Conservation (phyloP, 2,113 vertebrate species). For the Pavo muticus region DNA sequence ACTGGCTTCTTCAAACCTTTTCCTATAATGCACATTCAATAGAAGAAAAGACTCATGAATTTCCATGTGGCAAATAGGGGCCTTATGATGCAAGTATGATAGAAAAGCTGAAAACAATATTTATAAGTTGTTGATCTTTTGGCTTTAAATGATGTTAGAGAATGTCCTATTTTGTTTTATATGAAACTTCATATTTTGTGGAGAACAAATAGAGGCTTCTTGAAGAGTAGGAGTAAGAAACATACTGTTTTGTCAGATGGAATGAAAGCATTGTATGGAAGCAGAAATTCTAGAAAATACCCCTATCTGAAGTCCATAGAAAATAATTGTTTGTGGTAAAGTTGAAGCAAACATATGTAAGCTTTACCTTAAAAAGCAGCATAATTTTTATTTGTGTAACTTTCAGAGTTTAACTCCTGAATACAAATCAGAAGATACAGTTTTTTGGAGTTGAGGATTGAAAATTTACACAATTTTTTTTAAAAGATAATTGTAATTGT, state of each 20-base stretch:
- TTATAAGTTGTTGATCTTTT: constrained; percentile 9
- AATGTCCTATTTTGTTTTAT: constrained; percentile 19
- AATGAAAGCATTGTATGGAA: not conserved
- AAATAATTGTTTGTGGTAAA: not conserved
- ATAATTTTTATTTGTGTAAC: not conserved
- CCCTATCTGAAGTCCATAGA: not conserved
- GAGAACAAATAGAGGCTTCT: not conserved
- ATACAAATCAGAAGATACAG: not conserved
- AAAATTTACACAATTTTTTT: not conserved
- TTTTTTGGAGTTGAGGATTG: not conserved
- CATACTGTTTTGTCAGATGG: constrained; percentile 52
- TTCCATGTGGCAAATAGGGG: not conserved
- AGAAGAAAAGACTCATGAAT: not conserved
- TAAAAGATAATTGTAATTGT: not conserved
- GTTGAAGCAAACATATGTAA: not conserved
- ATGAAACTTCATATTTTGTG: constrained; percentile 1
- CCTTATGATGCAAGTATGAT: not conserved
- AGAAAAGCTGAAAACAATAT: constrained; percentile 6
- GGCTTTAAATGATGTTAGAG: not conserved
- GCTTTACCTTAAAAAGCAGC: not conserved
- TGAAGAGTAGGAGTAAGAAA: constrained; percentile 32
- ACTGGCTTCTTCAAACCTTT: not conserved
- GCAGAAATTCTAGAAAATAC: not conserved
- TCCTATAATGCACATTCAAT: not conserved
- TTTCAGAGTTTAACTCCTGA: not conserved